Evolutionary conservation across 2,797 vertebrate species (phyloP).

Genomic region (Pangasius macronema): DNA sequence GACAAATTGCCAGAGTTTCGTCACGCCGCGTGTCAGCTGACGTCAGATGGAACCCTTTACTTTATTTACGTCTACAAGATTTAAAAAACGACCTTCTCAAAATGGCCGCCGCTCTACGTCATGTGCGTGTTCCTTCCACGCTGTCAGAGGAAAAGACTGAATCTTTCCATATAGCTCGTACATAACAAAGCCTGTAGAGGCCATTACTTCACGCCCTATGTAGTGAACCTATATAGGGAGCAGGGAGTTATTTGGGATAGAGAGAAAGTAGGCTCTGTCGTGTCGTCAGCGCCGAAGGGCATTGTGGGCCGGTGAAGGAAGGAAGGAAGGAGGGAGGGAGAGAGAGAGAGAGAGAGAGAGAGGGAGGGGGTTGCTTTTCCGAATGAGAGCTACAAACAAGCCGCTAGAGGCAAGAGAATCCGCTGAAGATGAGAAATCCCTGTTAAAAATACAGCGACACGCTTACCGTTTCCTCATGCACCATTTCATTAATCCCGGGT

Average conservation of each 20-base stretch:
- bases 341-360: too few species aligned
- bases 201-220: not conserved
- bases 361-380: constrained; percentile 46
- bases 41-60: not conserved
- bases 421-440: constrained; percentile 15
- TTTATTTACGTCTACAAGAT: not conserved
- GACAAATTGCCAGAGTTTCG: not conserved
- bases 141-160: constrained; percentile 28
- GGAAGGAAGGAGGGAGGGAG: not conserved
- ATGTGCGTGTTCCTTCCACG: constrained; percentile 21
- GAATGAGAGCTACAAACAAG: constrained; percentile 58
- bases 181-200: not conserved
- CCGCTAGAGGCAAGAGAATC: constrained; percentile 36
- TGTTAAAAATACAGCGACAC: not conserved
- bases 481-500: constrained; percentile 12
- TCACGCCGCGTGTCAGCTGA: not conserved
- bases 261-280: constrained; percentile 31
- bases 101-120: constrained; percentile 35
- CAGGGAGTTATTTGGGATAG: not conserved
- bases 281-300: constrained; percentile 73
- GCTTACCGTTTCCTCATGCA: constrained; percentile 10
- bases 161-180: not conserved
- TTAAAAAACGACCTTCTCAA: constrained; percentile 43
- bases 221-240: not conserved
- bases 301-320: constrained; percentile 53